phyloP scores from a whole-genome alignment of 2,113 vertebrate species.

The Mohoua ochrocephala region DNA sequence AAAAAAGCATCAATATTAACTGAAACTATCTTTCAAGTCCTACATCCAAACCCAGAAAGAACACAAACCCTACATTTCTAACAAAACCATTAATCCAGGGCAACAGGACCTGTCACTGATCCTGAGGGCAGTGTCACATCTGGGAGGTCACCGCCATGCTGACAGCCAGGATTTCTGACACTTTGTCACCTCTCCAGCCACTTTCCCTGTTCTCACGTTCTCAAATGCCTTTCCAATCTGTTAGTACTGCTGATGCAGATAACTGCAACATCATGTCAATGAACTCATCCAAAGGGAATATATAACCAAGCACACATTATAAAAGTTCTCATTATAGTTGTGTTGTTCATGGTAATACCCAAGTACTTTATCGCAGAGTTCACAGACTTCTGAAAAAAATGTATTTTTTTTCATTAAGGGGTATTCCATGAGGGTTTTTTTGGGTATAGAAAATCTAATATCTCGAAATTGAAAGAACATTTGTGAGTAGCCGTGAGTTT shows the following conservation, averaged over 20 bases:
- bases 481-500: not conserved
- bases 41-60: not conserved
- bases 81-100: not conserved
- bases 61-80: not conserved
- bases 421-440: not conserved
- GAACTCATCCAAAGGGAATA: not conserved
- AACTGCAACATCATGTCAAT: not conserved
- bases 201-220: not conserved
- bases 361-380: not conserved
- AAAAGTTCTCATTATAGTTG: not conserved
- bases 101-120: not conserved
- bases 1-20: not conserved
- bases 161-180: not conserved
- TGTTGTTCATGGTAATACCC: not conserved
- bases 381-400: not conserved
- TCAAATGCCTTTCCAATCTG: not conserved
- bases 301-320: not conserved
- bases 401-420: not conserved
- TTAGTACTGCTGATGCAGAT: not conserved
- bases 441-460: not conserved
- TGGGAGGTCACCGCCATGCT: not conserved
- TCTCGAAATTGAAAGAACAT: not conserved
- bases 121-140: not conserved
- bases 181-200: not conserved
- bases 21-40: not conserved